Evolutionary conservation across 1,140 invertebrate genomes (phyloP).

Genomic region (Oryctes rhinoceros): DNA sequence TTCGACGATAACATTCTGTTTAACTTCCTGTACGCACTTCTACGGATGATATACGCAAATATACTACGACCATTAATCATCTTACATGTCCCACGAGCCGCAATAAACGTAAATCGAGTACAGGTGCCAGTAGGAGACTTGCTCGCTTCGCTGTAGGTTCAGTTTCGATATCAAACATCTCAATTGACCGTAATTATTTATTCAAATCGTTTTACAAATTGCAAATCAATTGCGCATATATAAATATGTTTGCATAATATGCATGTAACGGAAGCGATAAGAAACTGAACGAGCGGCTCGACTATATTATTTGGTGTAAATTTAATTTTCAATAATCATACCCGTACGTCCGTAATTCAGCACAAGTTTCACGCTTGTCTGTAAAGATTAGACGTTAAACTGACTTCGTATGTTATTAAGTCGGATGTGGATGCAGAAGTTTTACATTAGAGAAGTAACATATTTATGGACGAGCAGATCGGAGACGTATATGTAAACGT

Average conservation of each 20-base stretch:
- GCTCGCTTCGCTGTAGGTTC: slow-evolving; percentile 3
- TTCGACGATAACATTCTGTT: too few species aligned
- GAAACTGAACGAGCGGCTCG: neutral
- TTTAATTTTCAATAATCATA: slow-evolving; percentile 34
- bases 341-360: neutral
- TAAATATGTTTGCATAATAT: slow-evolving; percentile 15
- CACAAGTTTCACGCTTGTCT: neutral
- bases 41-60: too few species aligned
- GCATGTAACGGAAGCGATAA: slow-evolving; percentile 21
- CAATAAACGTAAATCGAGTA: neutral
- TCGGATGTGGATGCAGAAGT: neutral
- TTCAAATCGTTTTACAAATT: slow-evolving; percentile 31
- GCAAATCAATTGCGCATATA: slow-evolving; percentile 23
- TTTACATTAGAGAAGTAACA: too few species aligned
- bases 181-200: slow-evolving; percentile 30
- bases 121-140: neutral
- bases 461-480: too few species aligned
- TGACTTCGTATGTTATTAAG: neutral
- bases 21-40: too few species aligned
- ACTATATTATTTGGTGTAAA: slow-evolving; percentile 31
- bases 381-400: neutral
- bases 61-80: too few species aligned
- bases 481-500: too few species aligned
- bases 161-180: neutral
- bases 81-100: too few species aligned